These are phyloP conservation scores for Eretmocerus hayati DNA, from an alignment of 2,888 invertebrate genomes.

Conservation along the genomic window DNA sequence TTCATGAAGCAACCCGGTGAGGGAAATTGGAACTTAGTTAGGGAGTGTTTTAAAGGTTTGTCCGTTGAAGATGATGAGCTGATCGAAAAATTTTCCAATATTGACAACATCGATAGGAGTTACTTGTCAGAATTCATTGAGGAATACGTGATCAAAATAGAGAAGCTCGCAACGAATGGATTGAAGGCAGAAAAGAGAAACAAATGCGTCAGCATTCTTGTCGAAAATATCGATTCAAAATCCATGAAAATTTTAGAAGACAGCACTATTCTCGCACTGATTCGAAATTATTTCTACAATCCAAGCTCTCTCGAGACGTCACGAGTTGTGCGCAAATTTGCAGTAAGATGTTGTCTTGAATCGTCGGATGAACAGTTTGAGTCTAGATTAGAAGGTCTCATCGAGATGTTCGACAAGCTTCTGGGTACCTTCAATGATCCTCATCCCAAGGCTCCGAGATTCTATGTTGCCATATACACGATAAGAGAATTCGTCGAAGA, in stretches of 20 bases:
- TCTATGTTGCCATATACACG: conserved; percentile 8
- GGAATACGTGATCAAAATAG: conserved; percentile 3
- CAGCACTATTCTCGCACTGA: not conserved
- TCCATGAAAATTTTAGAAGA: not conserved
- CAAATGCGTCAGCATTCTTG: conserved; percentile 1
- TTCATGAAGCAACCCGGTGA: conserved; percentile 1
- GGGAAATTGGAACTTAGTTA: conserved; percentile 4
- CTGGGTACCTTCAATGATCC: conserved; percentile 2
- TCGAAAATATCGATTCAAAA: conserved; percentile 1
- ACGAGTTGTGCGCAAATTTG: conserved; percentile 1
- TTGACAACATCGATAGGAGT: not conserved
- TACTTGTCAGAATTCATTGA: conserved; percentile 4
- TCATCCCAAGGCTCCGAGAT: conserved; percentile 8
- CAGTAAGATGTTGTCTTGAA: conserved; percentile 5
- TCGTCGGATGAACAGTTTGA: not conserved
- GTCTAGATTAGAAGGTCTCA: not conserved
- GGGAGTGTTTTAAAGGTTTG: conserved; percentile 1
- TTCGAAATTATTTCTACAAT: conserved; percentile 11
- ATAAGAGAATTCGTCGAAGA: conserved; percentile 5
- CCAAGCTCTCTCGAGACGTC: not conserved
- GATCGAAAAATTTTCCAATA: not conserved
- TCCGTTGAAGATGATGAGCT: not conserved
- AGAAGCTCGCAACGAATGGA: not conserved
- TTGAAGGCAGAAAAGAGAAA: not conserved
- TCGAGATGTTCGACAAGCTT: not conserved